Evolutionary conservation across 64 coral and sea anemone genomes (phyloP).

Genomic region (Montipora foliosa): DNA sequence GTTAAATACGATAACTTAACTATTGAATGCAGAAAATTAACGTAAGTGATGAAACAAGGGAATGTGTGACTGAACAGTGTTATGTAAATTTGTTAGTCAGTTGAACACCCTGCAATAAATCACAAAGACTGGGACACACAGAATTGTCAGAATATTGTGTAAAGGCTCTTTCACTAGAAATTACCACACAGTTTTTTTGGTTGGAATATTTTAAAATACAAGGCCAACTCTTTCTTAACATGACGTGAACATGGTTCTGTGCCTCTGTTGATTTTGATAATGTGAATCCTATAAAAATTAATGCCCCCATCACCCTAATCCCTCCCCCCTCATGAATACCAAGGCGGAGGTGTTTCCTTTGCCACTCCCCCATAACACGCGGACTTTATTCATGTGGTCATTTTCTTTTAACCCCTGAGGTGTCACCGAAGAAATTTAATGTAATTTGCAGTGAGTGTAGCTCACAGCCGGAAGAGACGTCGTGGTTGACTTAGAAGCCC

Average conservation of each 20-base stretch:
- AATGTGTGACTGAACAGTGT: not conserved
- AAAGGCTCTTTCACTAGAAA: too few relatives aligned
- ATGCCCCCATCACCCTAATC: not conserved
- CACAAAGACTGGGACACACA: not conserved
- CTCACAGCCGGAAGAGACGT: not conserved
- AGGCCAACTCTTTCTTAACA: not conserved
- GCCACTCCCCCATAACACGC: constrained; percentile 32
- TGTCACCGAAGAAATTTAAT: not conserved
- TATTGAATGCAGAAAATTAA: constrained; percentile 17
- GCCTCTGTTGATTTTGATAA: not conserved
- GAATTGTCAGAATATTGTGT: not conserved
- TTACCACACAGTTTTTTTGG: too few relatives aligned
- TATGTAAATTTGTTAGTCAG: constrained; percentile 30
- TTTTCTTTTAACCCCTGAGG: constrained; percentile 35
- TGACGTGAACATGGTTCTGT: not conserved
- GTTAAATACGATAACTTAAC: constrained; percentile 63
- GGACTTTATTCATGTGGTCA: not conserved
- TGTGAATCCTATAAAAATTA: not conserved
- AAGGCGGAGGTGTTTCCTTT: constrained; percentile 30
- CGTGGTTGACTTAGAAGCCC: not conserved
- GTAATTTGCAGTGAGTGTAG: not conserved
- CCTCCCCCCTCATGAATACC: not conserved
- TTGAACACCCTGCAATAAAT: constrained; percentile 18
- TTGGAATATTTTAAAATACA: not conserved
- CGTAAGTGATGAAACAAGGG: constrained; percentile 36